Conservation (phyloP, 2,888 invertebrate genomes). For the Sisyra terminalis region DNA sequence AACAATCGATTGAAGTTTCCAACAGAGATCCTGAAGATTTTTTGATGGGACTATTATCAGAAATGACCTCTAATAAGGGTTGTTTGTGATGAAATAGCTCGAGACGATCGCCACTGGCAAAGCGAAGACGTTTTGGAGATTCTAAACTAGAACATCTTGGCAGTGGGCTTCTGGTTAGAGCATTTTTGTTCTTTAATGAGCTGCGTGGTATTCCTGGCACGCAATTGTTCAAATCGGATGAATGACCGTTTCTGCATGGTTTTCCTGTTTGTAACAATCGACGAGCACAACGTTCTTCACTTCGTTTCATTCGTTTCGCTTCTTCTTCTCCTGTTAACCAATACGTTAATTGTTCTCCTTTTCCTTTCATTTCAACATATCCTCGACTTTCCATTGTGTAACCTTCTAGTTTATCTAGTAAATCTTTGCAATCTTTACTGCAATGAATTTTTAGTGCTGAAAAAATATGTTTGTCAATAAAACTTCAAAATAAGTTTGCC, state of each 20-base stretch:
- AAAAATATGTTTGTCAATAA: conserved; percentile 11
- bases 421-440: conserved; percentile 50
- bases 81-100: conserved; percentile 34
- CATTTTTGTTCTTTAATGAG: conserved; percentile 51
- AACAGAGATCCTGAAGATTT: conserved; percentile 30
- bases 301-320: conserved; percentile 35
- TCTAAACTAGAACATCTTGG: conserved; percentile 64
- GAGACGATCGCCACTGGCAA: conserved; percentile 52
- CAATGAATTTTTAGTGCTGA: conserved; percentile 70
- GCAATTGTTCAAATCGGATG: conserved; percentile 17
- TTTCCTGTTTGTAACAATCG: conserved; percentile 25
- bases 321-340: conserved; percentile 68
- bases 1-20: conserved; percentile 32
- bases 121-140: conserved; percentile 67
- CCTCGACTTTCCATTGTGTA: conserved; percentile 64
- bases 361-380: conserved; percentile 65
- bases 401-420: conserved; percentile 56
- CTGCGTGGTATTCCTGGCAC: conserved; percentile 31
- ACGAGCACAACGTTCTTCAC: conserved; percentile 32
- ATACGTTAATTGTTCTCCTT: conserved; percentile 66
- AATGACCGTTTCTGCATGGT: conserved; percentile 15
- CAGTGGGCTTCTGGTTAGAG: conserved; percentile 33
- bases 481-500: background rate
- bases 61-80: conserved; percentile 32
- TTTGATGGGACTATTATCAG: conserved; percentile 37